phyloP scores from a whole-genome alignment of 2,113 vertebrate genomes.

The Heterocephalus glaber region DNA sequence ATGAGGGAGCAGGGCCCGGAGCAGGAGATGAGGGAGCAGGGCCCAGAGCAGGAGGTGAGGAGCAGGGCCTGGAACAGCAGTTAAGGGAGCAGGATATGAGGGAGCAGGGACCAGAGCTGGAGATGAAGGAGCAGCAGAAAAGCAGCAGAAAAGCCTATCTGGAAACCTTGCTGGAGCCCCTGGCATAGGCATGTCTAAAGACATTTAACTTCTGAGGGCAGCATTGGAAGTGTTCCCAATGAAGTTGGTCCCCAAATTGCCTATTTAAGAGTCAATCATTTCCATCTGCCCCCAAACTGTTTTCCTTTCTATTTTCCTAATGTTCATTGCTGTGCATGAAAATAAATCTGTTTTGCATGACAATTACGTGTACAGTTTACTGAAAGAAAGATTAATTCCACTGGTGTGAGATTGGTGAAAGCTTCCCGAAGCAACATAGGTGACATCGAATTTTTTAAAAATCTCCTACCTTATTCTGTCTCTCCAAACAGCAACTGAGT shows the following conservation, averaged over 20 bases:
- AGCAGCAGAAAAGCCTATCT: fast-evolving
- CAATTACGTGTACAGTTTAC: neutral
- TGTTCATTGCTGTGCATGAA: neutral
- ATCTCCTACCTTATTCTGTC: neutral
- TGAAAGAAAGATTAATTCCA: neutral
- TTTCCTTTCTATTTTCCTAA: neutral
- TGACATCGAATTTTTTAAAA: neutral
- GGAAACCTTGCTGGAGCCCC: neutral
- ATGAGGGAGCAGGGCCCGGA: neutral
- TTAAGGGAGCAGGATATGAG: neutral
- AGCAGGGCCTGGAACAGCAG: neutral
- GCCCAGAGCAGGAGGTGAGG: neutral
- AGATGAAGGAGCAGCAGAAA: neutral
- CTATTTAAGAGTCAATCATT: neutral
- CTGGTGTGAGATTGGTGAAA: neutral
- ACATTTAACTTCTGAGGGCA: neutral
- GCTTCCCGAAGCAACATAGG: neutral
- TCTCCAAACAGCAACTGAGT: neutral
- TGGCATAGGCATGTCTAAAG: neutral
- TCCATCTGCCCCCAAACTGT: neutral
- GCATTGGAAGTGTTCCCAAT: neutral
- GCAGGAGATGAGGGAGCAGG: neutral
- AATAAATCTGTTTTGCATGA: slow-evolving; percentile 73
- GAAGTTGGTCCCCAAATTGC: neutral
- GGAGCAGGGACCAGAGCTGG: neutral